Conservation (phyloP, 2,888 invertebrate species). For the Apodemia duryi region DNA sequence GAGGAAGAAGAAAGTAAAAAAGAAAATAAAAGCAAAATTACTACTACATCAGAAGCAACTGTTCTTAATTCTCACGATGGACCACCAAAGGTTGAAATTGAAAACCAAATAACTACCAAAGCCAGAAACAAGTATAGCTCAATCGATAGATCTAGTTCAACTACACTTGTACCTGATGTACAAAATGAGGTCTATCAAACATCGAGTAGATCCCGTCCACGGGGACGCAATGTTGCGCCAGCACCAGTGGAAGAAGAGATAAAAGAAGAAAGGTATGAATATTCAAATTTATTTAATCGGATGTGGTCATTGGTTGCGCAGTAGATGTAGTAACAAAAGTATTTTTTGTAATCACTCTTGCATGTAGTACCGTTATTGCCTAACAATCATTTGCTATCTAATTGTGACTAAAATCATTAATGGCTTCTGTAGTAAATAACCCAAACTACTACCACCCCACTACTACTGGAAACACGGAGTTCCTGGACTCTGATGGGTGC, state of each 20-base stretch:
- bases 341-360: background rate
- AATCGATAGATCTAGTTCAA: conserved; percentile 67
- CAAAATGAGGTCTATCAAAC: conserved; percentile 83
- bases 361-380: conserved; percentile 1
- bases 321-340: conserved; percentile 17
- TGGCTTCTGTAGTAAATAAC: conserved; percentile 5
- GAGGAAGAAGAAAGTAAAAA: conserved; percentile 84
- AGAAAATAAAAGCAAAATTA: conserved; percentile 47
- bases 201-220: conserved; percentile 61
- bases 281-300: background rate
- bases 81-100: conserved; percentile 71
- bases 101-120: conserved; percentile 61
- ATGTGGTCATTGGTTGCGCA: conserved; percentile 12
- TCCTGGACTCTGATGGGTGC: conserved; percentile 29
- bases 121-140: conserved; percentile 78
- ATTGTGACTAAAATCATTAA: conserved; percentile 6
- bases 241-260: conserved; percentile 74
- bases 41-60: conserved; percentile 40
- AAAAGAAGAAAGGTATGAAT: conserved; percentile 67
- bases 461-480: conserved; percentile 27
- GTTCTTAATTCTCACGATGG: conserved; percentile 81
- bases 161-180: conserved; percentile 75
- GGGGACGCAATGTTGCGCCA: conserved; percentile 69
- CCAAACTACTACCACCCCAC: conserved; percentile 18
- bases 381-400: background rate